A percentile compares a stretch with the other conserved stretches of the same genome.
These are phyloP conservation scores for Dascyllus trimaculatus DNA, from an alignment of 2,113 vertebrate genomes.

Conservation along the genomic window DNA sequence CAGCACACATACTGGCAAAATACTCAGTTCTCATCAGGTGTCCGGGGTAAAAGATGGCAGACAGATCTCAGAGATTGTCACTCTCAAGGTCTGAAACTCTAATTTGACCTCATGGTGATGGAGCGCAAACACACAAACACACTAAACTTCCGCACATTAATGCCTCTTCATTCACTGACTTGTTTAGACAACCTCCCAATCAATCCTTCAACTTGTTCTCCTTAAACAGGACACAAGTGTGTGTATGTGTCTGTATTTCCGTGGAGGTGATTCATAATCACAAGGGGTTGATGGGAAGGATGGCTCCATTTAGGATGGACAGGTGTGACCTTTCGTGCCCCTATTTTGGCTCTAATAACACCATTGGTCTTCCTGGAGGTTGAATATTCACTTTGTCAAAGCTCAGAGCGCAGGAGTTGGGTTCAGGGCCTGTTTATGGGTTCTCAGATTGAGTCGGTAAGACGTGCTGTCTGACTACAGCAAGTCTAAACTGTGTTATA, in stretches of 20 bases:
- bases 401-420: slow-evolving; percentile 5
- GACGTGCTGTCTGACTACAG: background rate
- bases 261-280: slow-evolving; percentile 57
- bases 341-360: slow-evolving; percentile 27
- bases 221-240: slow-evolving; percentile 6
- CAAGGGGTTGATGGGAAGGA: slow-evolving; percentile 49
- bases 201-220: slow-evolving; percentile 43
- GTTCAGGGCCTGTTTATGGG: background rate
- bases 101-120: background rate
- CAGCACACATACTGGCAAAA: slow-evolving; percentile 36
- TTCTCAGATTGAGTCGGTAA: background rate
- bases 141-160: slow-evolving; percentile 45
- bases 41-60: slow-evolving; percentile 1
- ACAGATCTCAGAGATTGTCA: background rate
- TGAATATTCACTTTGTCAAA: slow-evolving; percentile 38
- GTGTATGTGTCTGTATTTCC: slow-evolving; percentile 22
- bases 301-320: slow-evolving; percentile 59
- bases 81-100: background rate
- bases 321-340: slow-evolving; percentile 59
- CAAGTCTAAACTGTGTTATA: background rate
- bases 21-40: slow-evolving; percentile 31
- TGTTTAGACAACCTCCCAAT: slow-evolving; percentile 58
- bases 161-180: slow-evolving; percentile 48
- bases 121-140: slow-evolving; percentile 11
- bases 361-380: slow-evolving; percentile 27